These are phyloP conservation scores for Sebastes baramenuke DNA, from an alignment of 2,797 vertebrate species.

Conservation along the genomic window DNA sequence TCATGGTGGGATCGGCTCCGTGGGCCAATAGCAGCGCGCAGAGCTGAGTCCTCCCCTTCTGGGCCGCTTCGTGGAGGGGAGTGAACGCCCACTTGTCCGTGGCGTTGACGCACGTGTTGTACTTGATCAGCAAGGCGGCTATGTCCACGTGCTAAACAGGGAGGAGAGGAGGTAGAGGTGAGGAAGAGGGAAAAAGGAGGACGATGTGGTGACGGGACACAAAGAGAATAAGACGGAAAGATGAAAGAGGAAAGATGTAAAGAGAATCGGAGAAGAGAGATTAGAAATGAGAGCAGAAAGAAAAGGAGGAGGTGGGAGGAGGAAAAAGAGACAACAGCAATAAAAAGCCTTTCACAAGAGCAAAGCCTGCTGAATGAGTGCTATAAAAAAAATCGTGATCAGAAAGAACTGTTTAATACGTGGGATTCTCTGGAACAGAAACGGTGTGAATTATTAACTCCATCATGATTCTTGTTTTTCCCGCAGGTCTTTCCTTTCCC, in stretches of 20 bases:
- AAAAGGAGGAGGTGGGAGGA: background rate
- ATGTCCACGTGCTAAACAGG: slow-evolving; percentile 84
- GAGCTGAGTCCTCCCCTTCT: slow-evolving; percentile 82
- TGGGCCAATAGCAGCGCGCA: slow-evolving; percentile 83
- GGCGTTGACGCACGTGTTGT: slow-evolving; percentile 85
- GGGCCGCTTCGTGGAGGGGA: slow-evolving; percentile 82
- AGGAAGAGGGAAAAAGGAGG: background rate
- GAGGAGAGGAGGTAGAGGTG: background rate
- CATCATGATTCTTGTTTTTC: slow-evolving; percentile 22
- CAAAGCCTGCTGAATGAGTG: slow-evolving; percentile 11
- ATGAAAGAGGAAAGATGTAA: background rate
- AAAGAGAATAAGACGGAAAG: background rate
- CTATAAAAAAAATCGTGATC: slow-evolving; percentile 16
- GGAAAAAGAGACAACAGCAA: background rate
- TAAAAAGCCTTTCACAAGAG: slow-evolving; percentile 20
- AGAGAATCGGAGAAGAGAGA: background rate
- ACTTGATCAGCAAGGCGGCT: slow-evolving; percentile 86
- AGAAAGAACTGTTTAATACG: background rate
- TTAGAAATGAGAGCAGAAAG: slow-evolving; percentile 1
- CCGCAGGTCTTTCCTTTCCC: background rate
- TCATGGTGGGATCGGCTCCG: slow-evolving; percentile 87
- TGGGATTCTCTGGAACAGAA: slow-evolving; percentile 24
- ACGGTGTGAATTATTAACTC: slow-evolving; percentile 36
- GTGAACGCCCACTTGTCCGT: slow-evolving; percentile 86
- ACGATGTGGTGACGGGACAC: background rate